A percentile compares a stretch with the other conserved stretches of the same genome.
Evolutionary conservation across 2,888 invertebrate species (phyloP).

Genomic region (Nysson spinosus): DNA sequence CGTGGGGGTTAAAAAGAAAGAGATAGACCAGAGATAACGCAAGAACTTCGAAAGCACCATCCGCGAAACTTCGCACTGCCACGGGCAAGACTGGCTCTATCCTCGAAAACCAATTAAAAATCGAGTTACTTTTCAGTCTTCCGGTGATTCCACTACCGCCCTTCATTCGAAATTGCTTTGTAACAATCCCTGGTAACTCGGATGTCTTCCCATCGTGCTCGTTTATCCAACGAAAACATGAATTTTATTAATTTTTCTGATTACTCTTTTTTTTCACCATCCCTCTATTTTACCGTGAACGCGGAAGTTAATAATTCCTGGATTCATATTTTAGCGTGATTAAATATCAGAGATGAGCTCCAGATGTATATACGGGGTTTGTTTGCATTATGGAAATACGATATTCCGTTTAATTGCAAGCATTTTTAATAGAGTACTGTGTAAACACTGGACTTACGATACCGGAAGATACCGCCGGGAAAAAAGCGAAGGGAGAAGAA

Average conservation of each 20-base stretch:
- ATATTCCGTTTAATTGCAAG: slow-evolving; percentile 3
- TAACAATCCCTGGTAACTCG: not conserved
- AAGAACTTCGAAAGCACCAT: slow-evolving; percentile 42
- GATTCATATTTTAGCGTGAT: not conserved
- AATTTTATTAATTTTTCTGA: slow-evolving; percentile 6
- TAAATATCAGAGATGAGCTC: not conserved
- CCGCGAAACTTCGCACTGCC: slow-evolving; percentile 33
- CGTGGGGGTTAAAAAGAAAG: slow-evolving; percentile 45
- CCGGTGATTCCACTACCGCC: slow-evolving; percentile 3
- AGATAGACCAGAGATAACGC: slow-evolving; percentile 35
- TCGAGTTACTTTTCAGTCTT: slow-evolving; percentile 22
- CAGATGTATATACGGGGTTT: too few relatives aligned
- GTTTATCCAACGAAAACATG: not conserved
- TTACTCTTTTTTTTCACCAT: not conserved
- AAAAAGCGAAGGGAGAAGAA: not conserved
- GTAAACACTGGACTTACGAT: slow-evolving; percentile 9
- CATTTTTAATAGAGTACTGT: not conserved
- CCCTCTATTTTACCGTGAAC: not conserved
- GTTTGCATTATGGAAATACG: not conserved
- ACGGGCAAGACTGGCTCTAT: slow-evolving; percentile 12
- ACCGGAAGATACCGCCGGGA: not conserved
- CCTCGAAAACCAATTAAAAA: slow-evolving; percentile 52
- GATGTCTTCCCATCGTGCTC: not conserved
- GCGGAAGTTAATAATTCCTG: not conserved
- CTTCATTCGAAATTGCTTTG: not conserved